Conservation (phyloP, 2,113 vertebrate species). For the Pelobates fuscus region DNA sequence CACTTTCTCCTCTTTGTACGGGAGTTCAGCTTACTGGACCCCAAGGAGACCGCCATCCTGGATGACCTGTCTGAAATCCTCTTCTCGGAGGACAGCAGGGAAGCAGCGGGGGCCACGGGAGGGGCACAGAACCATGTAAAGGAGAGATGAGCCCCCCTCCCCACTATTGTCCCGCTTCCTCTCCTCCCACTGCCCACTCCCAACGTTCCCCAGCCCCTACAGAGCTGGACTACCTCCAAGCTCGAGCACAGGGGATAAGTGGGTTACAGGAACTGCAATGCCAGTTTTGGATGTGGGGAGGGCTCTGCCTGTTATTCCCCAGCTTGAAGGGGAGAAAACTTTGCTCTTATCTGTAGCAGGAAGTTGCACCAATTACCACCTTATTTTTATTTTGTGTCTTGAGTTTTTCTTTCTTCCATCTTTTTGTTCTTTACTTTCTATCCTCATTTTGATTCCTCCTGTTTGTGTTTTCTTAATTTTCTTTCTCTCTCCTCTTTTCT, state of each 20-base stretch:
- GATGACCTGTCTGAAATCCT: slow-evolving; percentile 96
- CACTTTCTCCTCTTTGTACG: slow-evolving; percentile 98
- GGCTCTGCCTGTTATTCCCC: slow-evolving; percentile 32
- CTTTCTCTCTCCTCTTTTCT: slow-evolving; percentile 60
- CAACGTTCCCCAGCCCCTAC: slow-evolving; percentile 65
- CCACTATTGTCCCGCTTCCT: slow-evolving; percentile 54
- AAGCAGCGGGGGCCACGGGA: slow-evolving; percentile 60
- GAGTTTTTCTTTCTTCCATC: slow-evolving; percentile 49
- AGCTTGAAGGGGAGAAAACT: slow-evolving; percentile 53
- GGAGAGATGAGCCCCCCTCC: slow-evolving; percentile 87
- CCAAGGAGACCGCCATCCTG: slow-evolving; percentile 97
- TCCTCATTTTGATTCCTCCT: slow-evolving; percentile 44
- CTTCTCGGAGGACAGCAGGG: slow-evolving; percentile 72
- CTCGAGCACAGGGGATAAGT: slow-evolving; percentile 42
- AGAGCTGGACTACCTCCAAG: slow-evolving; percentile 36
- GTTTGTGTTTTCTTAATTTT: slow-evolving; percentile 55
- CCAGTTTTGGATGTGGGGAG: slow-evolving; percentile 19
- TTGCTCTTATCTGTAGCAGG: slow-evolving; percentile 58
- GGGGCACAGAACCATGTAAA: slow-evolving; percentile 94
- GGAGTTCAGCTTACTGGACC: slow-evolving; percentile 97
- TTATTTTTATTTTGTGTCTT: slow-evolving; percentile 69
- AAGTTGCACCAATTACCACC: slow-evolving; percentile 67
- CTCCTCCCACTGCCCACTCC: slow-evolving; percentile 53
- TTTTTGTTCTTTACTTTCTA: neutral
- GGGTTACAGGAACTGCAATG: slow-evolving; percentile 29